Percentiles rank a stretch among this genome's conserved stretches.
These are phyloP conservation scores for Brachyhypopomus occidentalis DNA, from an alignment of 2,113 vertebrate genomes.

Conservation along the genomic window DNA sequence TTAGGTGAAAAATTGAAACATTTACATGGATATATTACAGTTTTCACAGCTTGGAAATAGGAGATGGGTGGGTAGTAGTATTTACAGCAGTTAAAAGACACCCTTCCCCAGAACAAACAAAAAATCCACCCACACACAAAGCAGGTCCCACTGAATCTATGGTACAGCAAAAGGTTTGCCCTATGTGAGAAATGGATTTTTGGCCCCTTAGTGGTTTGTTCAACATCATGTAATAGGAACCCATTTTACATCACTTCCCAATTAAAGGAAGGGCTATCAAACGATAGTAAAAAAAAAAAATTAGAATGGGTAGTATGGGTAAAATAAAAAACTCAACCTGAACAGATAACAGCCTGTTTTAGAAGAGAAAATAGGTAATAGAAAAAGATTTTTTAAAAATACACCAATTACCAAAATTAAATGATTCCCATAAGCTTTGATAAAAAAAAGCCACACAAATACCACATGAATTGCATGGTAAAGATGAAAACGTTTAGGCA, in stretches of 20 bases:
- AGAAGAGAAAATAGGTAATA: not conserved
- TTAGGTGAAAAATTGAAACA: slow-evolving; percentile 55
- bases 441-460: not conserved
- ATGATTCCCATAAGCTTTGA: slow-evolving; percentile 28
- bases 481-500: slow-evolving; percentile 1
- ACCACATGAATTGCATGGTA: not conserved
- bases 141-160: slow-evolving; percentile 23
- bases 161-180: not conserved
- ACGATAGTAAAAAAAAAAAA: slow-evolving; percentile 52
- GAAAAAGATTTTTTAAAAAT: not conserved
- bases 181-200: slow-evolving; percentile 18
- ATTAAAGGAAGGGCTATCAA: slow-evolving; percentile 38
- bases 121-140: slow-evolving; percentile 31
- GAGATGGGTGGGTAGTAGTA: slow-evolving; percentile 56
- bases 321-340: slow-evolving; percentile 44
- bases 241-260: slow-evolving; percentile 31
- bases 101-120: too few relatives aligned
- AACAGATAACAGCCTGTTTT: slow-evolving; percentile 31
- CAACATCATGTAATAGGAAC: slow-evolving; percentile 29
- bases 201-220: slow-evolving; percentile 33
- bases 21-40: slow-evolving; percentile 70
- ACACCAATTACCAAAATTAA: slow-evolving; percentile 37
- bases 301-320: slow-evolving; percentile 33
- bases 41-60: slow-evolving; percentile 73
- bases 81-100: slow-evolving; percentile 57